Evolutionary conservation across 1,140 invertebrate species (phyloP).

Genomic region (Heliconius melpomene): DNA sequence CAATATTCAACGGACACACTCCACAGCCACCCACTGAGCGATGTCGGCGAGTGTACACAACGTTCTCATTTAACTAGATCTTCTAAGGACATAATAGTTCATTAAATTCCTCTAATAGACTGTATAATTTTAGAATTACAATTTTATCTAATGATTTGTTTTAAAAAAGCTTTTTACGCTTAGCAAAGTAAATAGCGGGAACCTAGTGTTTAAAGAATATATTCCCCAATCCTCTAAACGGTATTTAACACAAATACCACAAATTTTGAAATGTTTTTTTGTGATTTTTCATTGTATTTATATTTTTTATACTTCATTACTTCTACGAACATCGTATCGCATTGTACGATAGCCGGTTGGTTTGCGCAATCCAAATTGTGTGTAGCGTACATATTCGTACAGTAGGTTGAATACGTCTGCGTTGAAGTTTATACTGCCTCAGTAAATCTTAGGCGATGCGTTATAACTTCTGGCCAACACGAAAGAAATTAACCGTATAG

Average conservation of each 20-base stretch:
- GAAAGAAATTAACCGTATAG: conserved; percentile 9
- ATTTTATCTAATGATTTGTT: background rate
- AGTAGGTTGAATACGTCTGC: conserved; percentile 16
- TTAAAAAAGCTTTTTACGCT: background rate
- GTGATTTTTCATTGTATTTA: background rate
- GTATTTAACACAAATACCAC: too few relatives aligned
- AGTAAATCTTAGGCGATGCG: conserved; percentile 23
- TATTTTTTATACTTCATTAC: conserved; percentile 1
- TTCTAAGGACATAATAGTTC: conserved; percentile 29
- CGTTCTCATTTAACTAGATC: conserved; percentile 44
- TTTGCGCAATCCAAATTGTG: background rate
- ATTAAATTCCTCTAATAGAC: conserved; percentile 25
- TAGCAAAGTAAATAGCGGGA: too few relatives aligned
- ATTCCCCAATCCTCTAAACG: too few relatives aligned
- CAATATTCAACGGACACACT: conserved; percentile 62
- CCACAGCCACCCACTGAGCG: conserved; percentile 39
- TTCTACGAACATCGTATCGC: background rate
- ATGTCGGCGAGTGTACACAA: conserved; percentile 43
- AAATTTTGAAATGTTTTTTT: background rate
- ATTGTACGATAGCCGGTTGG: background rate
- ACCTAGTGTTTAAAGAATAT: too few relatives aligned
- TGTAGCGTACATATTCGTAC: background rate
- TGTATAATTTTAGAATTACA: background rate
- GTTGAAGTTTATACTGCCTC: conserved; percentile 26
- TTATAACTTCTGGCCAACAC: conserved; percentile 23